These are phyloP conservation scores for Darevskia mixta DNA, from an alignment of 2,797 vertebrate species.

Conservation along the genomic window DNA sequence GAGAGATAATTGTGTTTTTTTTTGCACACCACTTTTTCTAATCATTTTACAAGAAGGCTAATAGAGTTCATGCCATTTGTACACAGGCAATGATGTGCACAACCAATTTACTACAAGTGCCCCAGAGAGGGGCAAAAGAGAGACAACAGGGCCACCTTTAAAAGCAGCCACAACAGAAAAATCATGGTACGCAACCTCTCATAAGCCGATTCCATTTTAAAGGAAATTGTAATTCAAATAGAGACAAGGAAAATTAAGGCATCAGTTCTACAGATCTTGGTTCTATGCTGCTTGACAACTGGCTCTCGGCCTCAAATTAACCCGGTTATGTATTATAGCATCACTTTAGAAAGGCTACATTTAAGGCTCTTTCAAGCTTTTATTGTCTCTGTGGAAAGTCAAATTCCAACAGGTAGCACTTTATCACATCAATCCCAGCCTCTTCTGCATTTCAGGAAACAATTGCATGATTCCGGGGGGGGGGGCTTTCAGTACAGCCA, in stretches of 20 bases:
- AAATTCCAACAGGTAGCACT: slow-evolving; percentile 39
- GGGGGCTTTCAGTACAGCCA: neutral
- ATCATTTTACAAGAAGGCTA: slow-evolving; percentile 51
- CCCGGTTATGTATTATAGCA: slow-evolving; percentile 51
- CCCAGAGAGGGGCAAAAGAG: slow-evolving; percentile 30
- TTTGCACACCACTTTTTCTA: slow-evolving; percentile 44
- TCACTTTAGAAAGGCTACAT: slow-evolving; percentile 41
- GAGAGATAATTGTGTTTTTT: slow-evolving; percentile 53
- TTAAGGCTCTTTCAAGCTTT: slow-evolving; percentile 62
- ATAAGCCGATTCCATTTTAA: slow-evolving; percentile 61
- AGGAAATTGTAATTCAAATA: slow-evolving; percentile 66
- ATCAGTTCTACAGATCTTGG: slow-evolving; percentile 57
- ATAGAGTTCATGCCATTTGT: slow-evolving; percentile 32
- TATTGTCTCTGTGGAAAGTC: slow-evolving; percentile 42
- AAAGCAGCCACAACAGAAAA: slow-evolving; percentile 61
- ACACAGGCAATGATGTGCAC: slow-evolving; percentile 41
- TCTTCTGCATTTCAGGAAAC: neutral
- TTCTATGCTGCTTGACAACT: slow-evolving; percentile 52
- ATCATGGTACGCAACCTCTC: slow-evolving; percentile 59
- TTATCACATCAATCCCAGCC: slow-evolving; percentile 44
- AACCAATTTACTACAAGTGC: slow-evolving; percentile 33
- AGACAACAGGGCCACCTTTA: slow-evolving; percentile 33
- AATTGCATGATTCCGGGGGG: too few relatives aligned
- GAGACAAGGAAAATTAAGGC: slow-evolving; percentile 67
- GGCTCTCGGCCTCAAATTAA: slow-evolving; percentile 64